Evolutionary conservation across 2,113 vertebrate species (phyloP), one percentile per base, ranked within the genome.

Genomic region (Podarcis raffonei): DNA sequence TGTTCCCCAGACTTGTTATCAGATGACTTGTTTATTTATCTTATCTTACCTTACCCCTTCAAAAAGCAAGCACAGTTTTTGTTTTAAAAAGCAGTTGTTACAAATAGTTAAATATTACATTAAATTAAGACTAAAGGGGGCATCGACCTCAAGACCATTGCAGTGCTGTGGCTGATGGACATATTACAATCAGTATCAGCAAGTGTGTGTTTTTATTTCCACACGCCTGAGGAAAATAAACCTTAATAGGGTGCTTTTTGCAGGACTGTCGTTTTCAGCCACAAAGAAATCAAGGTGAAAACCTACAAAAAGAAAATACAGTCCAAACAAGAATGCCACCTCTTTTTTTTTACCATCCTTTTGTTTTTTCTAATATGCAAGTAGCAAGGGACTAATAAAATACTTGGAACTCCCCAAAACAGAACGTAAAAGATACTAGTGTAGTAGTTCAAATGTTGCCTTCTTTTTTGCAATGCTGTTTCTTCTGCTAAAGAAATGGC

Each of bases 131-230:
- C 25, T 48, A 13, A 15, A 65, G 16, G 11, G 57, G 81, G 39
- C 25, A 84, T 89, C 82, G 68, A 2, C 81, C 91, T 57, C 74
- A 20, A 87, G 13, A 65, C 5, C 85, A 57, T 65, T 62, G 22
- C 20, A 69, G 37, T 15, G 20, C 71, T 87, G 74, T 37, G 78
- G 27, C 22, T 59, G 72, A n/a, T 75, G 86, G 88, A 62, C 42
- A 75, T 85, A 92, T 92, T 84, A 87, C 5, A 90, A 88, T 39
- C 22, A 92, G 79, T 85, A 90, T 92, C 90, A 90, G 42, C 32
- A 74, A 48, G 22, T 37, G 2, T 79, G 12, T 62, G 9, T 12
- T 85, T 27, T 74, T 37, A 1, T 5, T 25, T 87, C 91, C 66
- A 90, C 42, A 87, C 91, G n/a, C 77, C 80, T 77, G 75, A 81